These are phyloP conservation scores for Heliocidaris erythrogramma DNA, from an alignment of 35 echinoderm and acorn worm genomes.

Conservation along the genomic window DNA sequence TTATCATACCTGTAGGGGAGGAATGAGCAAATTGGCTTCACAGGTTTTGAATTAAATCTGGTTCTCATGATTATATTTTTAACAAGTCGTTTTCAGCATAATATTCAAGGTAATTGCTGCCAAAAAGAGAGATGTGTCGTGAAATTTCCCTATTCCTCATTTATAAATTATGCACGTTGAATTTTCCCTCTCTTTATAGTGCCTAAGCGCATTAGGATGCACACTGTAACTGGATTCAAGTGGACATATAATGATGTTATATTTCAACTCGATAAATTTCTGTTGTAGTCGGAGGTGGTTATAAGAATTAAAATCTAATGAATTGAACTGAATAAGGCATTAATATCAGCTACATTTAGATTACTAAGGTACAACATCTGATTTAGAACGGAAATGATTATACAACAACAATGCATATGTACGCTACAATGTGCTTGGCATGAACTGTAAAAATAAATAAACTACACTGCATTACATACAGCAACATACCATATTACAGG, in stretches of 20 bases:
- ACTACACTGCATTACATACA: conserved; percentile 42
- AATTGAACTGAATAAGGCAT: not conserved
- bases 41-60: too few relatives aligned
- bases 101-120: too few relatives aligned
- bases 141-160: too few relatives aligned
- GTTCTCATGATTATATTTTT: too few relatives aligned
- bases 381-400: not conserved
- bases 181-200: not conserved
- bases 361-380: not conserved
- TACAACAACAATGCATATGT: conserved; percentile 6
- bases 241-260: not conserved
- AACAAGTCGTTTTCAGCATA: too few relatives aligned
- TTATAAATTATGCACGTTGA: not conserved
- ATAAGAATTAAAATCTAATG: not conserved
- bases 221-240: not conserved
- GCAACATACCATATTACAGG: conserved; percentile 18
- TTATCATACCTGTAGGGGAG: too few relatives aligned
- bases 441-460: conserved; percentile 45
- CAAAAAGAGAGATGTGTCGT: too few relatives aligned
- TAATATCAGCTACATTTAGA: not conserved
- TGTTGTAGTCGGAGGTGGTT: not conserved
- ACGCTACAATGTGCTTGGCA: not conserved
- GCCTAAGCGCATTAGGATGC: not conserved
- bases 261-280: not conserved
- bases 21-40: too few relatives aligned